These are phyloP conservation scores for Artemia sp. DNA, from an alignment of 2,888 invertebrate species.

Conservation along the genomic window DNA sequence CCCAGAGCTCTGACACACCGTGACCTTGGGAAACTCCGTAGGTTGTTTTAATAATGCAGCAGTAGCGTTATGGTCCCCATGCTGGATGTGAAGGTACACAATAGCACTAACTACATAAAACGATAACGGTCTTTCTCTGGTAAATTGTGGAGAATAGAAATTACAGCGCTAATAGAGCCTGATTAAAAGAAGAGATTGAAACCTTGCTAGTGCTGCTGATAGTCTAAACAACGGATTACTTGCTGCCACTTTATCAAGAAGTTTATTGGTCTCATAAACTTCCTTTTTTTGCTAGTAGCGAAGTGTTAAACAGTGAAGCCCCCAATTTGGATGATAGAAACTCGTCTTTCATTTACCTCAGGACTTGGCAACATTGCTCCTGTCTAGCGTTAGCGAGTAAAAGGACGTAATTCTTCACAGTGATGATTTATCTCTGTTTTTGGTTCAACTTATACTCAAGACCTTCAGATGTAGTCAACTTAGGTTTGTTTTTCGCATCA, in stretches of 20 bases:
- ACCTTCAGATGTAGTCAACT: constrained; percentile 65
- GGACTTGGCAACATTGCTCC: background rate
- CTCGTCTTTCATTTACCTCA: constrained; percentile 46
- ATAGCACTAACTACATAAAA: constrained; percentile 63
- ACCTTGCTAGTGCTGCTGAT: constrained; percentile 48
- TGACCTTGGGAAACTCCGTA: constrained; percentile 45
- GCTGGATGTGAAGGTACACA: constrained; percentile 61
- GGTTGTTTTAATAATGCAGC: constrained; percentile 60
- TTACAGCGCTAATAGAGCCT: background rate
- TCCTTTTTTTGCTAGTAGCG: constrained; percentile 61
- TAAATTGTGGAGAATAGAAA: constrained; percentile 17
- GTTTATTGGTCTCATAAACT: constrained; percentile 49
- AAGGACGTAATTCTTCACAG: constrained; percentile 75
- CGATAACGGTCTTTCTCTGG: constrained; percentile 41
- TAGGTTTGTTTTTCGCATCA: constrained; percentile 92
- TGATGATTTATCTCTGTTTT: constrained; percentile 58
- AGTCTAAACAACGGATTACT: constrained; percentile 37
- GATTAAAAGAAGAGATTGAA: constrained; percentile 56
- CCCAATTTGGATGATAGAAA: constrained; percentile 50
- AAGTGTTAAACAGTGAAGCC: constrained; percentile 56
- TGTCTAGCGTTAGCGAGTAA: constrained; percentile 66
- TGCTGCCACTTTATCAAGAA: constrained; percentile 35
- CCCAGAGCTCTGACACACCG: no score
- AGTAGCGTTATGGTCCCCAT: constrained; percentile 57
- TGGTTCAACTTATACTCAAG: constrained; percentile 70